Base-by-base conservation (phyloP, 2,797 vertebrate genomes). In the Australoheros facetus region DNA sequence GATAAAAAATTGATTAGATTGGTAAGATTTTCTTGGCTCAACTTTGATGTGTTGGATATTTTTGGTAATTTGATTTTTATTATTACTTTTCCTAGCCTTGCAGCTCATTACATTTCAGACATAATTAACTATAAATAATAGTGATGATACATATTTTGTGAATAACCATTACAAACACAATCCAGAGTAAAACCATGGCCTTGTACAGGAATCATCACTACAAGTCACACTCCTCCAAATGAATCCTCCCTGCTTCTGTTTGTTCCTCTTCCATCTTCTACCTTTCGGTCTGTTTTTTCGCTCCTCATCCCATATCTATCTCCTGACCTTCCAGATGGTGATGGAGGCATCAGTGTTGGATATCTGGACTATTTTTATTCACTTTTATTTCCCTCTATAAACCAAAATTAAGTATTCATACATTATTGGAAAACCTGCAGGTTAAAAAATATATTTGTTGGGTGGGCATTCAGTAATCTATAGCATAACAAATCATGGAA, bases 301-400 rank as follows among this genome's bases (percentile, higher is more conserved):
- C 58, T 39, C n/a, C 12, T 80, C 71, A 69, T 81, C 56, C 5
- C 11, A 7, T 71, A 4, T 66, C 45, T 78, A 19, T 86, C 73
- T n/a, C 1, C 71, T 17, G 11, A 54, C 16, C 78, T 54, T 34
- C 56, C 57, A 71, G 48, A 53, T 73, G 84, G 86, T 87, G 86
- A 92, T 89, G 87, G 87, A 84, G 87, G 86, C 84, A 51, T 70
- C 90, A 77, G 71, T 60, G 87, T 85, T 88, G 83, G 66, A 21
- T 59, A 59, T 60, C 59, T 54, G 5, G 23, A 13, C 17, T 3
- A 10, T 56, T 26, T 66, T 30, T 34, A 28, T 21, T 42, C 26
- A 8, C 5, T 28, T 48, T 37, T 55, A 19, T 42, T 39, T 56
- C 11, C 2, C 13, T 13, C 28, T 17, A 7, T 48, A 80, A 60